Conservation (phyloP, 2,113 vertebrate species). For the Emberiza fucata region DNA sequence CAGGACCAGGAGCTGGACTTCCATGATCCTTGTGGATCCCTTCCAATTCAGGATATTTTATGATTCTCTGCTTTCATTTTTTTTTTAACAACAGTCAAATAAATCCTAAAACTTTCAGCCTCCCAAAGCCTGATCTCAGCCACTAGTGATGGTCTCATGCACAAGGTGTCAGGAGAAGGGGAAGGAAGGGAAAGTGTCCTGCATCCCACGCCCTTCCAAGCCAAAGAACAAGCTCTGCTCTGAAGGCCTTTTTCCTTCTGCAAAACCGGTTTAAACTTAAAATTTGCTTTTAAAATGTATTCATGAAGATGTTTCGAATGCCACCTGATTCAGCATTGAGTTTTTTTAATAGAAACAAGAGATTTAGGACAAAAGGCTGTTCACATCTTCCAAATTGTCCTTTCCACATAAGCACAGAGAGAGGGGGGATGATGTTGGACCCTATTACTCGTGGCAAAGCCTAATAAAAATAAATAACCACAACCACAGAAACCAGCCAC, state of each 20-base stretch:
- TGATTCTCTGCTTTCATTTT: neutral
- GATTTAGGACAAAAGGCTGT: neutral
- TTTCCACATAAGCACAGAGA: neutral
- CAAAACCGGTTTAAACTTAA: neutral
- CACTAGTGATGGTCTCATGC: rapidly evolving
- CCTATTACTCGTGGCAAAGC: neutral
- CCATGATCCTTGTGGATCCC: neutral
- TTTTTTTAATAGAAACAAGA: neutral
- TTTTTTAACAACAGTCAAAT: neutral
- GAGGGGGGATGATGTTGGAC: no score
- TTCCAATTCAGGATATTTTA: neutral
- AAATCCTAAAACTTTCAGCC: neutral
- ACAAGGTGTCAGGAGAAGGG: neutral
- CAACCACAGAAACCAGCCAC: neutral
- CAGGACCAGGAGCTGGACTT: neutral
- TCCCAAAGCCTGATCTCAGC: neutral
- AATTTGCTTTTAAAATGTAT: neutral
- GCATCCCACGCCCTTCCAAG: neutral
- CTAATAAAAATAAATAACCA: neutral
- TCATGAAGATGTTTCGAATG: rapidly evolving
- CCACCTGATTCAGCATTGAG: rapidly evolving
- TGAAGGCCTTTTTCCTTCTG: neutral
- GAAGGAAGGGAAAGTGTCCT: neutral
- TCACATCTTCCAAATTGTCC: neutral
- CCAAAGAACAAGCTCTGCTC: neutral